Percentiles rank a stretch among this genome's conserved stretches.
Evolutionary conservation across 2,888 invertebrate genomes (phyloP).

Genomic region (Drosophila paracracens): DNA sequence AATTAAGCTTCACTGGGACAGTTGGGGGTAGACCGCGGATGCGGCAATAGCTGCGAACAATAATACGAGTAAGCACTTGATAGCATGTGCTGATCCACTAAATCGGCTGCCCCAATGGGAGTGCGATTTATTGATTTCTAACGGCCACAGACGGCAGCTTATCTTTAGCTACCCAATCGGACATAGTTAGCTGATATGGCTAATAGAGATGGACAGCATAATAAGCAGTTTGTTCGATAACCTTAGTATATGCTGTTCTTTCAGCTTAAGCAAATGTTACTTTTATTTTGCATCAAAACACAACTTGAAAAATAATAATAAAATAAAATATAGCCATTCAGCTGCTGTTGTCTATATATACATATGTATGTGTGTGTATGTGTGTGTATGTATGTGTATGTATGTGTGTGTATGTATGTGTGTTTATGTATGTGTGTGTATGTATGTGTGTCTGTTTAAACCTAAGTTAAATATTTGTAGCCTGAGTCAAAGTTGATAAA

Average conservation of each 20-base stretch:
- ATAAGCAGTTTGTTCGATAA: neutral
- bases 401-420: too few relatives aligned
- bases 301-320: constrained; percentile 56
- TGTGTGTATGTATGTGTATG: too few relatives aligned
- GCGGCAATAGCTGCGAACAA: constrained; percentile 42
- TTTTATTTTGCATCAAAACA: constrained; percentile 66
- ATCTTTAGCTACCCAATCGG: constrained; percentile 13
- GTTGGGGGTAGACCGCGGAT: constrained; percentile 65
- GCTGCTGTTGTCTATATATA: constrained; percentile 11
- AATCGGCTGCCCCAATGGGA: constrained; percentile 10
- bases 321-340: constrained; percentile 38
- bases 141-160: constrained; percentile 14
- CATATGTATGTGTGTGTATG: too few relatives aligned
- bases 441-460: constrained; percentile 40
- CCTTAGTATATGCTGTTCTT: too few relatives aligned
- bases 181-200: constrained; percentile 10
- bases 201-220: constrained; percentile 35
- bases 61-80: constrained; percentile 62
- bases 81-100: constrained; percentile 40
- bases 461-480: constrained; percentile 53
- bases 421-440: neutral
- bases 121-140: constrained; percentile 60
- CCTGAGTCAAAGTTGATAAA: neutral
- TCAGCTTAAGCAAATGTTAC: constrained; percentile 60
- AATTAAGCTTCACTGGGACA: constrained; percentile 62